These are phyloP conservation scores for Enteromius radiatus DNA, from an alignment of 2,797 vertebrate genomes.

Conservation along the genomic window DNA sequence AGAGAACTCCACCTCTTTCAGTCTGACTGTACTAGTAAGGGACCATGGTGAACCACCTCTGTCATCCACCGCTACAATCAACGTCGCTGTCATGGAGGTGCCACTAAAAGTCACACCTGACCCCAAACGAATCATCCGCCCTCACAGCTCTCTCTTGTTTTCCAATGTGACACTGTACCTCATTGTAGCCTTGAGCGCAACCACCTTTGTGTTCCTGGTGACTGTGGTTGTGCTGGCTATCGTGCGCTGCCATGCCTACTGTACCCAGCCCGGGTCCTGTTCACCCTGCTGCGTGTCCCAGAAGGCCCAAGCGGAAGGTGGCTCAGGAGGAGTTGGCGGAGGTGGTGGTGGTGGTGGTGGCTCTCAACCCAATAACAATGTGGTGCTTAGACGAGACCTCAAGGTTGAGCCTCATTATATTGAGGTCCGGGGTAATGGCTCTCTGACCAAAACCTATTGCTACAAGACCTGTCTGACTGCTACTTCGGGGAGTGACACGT, in stretches of 20 bases:
- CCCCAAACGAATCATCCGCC: conserved; percentile 84
- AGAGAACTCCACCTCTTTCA: conserved; percentile 87
- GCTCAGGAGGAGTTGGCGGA: conserved; percentile 69
- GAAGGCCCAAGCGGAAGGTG: conserved; percentile 80
- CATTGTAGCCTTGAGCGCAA: conserved; percentile 91
- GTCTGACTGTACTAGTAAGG: conserved; percentile 88
- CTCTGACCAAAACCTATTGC: conserved; percentile 97
- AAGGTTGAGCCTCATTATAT: conserved; percentile 98
- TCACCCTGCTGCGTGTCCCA: conserved; percentile 88
- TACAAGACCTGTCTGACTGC: conserved; percentile 97
- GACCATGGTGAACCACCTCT: conserved; percentile 90
- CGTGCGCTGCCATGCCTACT: conserved; percentile 89
- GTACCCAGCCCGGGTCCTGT: conserved; percentile 85
- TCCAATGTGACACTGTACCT: conserved; percentile 95
- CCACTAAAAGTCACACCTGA: conserved; percentile 88
- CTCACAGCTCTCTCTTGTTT: conserved; percentile 80
- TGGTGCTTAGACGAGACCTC: conserved; percentile 88
- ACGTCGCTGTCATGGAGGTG: conserved; percentile 91
- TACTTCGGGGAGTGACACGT: conserved; percentile 96
- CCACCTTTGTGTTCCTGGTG: conserved; percentile 95
- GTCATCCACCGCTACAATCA: conserved; percentile 89
- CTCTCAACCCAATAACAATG: conserved; percentile 90
- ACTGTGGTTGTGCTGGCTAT: conserved; percentile 89
- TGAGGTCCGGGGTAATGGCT: conserved; percentile 95
- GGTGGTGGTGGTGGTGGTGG: conserved; percentile 52